phyloP scores from a whole-genome alignment of 2,888 invertebrate species.

The Frankliniella intonsa region DNA sequence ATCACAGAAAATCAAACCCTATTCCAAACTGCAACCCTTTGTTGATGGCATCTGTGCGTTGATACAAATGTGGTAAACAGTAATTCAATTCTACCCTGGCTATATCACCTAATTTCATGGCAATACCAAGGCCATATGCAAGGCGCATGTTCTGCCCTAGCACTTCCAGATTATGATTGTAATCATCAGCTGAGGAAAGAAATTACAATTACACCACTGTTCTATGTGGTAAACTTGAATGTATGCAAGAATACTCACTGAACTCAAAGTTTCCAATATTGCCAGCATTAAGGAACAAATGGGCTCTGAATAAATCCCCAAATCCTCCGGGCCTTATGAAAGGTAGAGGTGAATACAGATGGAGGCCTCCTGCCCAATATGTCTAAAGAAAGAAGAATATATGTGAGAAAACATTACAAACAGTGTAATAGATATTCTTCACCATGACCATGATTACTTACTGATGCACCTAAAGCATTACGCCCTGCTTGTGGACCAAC shows the following conservation, averaged over 20 bases:
- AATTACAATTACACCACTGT: conserved; percentile 25
- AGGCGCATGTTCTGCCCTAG: conserved; percentile 58
- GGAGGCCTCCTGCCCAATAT: conserved; percentile 82
- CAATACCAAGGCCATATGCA: conserved; percentile 78
- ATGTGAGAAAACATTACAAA: background rate
- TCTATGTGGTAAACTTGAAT: background rate
- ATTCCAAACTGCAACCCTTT: conserved; percentile 80
- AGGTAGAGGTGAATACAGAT: conserved; percentile 86
- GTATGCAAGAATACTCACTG: conserved; percentile 44
- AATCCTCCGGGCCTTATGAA: conserved; percentile 74
- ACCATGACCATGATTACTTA: background rate
- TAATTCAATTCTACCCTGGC: conserved; percentile 96
- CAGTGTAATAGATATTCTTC: background rate
- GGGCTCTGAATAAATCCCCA: conserved; percentile 79
- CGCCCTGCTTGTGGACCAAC: conserved; percentile 79
- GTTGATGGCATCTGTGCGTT: conserved; percentile 59
- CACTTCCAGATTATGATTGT: conserved; percentile 46
- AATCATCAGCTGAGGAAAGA: conserved; percentile 47
- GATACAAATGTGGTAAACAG: conserved; percentile 68
- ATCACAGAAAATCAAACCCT: conserved; percentile 73
- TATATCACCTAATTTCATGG: conserved; percentile 72
- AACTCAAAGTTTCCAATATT: conserved; percentile 59
- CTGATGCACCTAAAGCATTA: conserved; percentile 63
- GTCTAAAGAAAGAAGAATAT: conserved; percentile 48
- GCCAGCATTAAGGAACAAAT: conserved; percentile 85